These are phyloP conservation scores for Oedothorax gibbosus DNA, from an alignment of 1,140 invertebrate genomes.

Conservation along the genomic window DNA sequence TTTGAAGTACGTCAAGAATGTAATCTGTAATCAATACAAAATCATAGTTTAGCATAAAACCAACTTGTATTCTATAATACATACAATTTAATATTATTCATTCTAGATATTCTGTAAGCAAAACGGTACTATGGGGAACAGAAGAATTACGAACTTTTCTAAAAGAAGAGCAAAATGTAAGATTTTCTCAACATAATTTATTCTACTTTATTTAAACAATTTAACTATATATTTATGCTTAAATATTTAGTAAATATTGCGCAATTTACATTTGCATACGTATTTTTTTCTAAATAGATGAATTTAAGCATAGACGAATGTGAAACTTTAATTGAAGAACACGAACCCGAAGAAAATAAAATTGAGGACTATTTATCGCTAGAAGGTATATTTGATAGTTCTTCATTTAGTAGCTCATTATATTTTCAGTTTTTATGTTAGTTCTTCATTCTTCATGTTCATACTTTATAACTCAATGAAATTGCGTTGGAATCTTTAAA, in stretches of 20 bases:
- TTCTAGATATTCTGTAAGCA: conserved; percentile 66
- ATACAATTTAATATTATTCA: too few relatives aligned
- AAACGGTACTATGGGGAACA: conserved; percentile 64
- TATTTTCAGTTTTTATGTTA: too few relatives aligned
- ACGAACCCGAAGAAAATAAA: conserved; percentile 66
- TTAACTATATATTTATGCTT: background rate
- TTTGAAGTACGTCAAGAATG: too few relatives aligned
- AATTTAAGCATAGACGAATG: conserved; percentile 65
- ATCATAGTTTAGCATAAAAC: too few relatives aligned
- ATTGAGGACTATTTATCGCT: conserved; percentile 64
- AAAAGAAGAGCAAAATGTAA: conserved; percentile 67
- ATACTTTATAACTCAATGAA: too few relatives aligned
- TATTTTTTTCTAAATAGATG: conserved; percentile 62
- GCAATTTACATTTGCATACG: background rate
- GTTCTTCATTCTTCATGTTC: too few relatives aligned
- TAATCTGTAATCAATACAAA: too few relatives aligned
- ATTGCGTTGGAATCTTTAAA: too few relatives aligned
- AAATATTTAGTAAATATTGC: background rate
- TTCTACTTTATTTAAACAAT: too few relatives aligned
- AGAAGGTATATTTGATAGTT: conserved; percentile 61
- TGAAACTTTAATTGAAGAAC: conserved; percentile 67
- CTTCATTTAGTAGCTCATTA: too few relatives aligned
- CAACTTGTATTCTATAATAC: too few relatives aligned
- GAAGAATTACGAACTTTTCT: conserved; percentile 69
- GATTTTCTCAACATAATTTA: background rate